These are phyloP conservation scores for Pelvicachromis taeniatus DNA, from an alignment of 2,113 vertebrate genomes.

Conservation along the genomic window DNA sequence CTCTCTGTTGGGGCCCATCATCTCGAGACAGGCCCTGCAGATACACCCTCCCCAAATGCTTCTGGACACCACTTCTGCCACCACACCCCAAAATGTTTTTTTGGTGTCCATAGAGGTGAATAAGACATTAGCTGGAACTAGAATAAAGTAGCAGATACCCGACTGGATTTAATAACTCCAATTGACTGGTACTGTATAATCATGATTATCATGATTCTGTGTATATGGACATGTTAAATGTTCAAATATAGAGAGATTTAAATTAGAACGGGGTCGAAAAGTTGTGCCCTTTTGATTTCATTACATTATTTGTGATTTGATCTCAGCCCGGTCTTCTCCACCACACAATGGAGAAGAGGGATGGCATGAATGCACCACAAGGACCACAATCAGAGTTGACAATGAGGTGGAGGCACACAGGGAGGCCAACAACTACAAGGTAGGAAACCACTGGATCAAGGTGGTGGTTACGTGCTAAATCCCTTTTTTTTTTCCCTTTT, in stretches of 20 bases:
- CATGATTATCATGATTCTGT: not conserved
- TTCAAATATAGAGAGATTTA: not conserved
- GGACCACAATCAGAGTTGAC: slow-evolving; percentile 76
- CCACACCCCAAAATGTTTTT: slow-evolving; percentile 58
- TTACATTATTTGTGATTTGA: rapidly evolving
- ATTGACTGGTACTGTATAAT: not conserved
- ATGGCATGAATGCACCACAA: slow-evolving; percentile 72
- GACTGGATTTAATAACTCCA: not conserved
- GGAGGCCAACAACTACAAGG: slow-evolving; percentile 84
- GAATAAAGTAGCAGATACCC: not conserved
- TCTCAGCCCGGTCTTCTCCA: not conserved
- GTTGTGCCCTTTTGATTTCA: not conserved
- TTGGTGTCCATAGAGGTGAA: slow-evolving; percentile 55
- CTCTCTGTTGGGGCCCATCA: slow-evolving; percentile 17
- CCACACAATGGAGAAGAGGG: slow-evolving; percentile 63
- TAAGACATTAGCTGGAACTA: not conserved
- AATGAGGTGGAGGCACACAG: slow-evolving; percentile 83
- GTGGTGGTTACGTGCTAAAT: not conserved
- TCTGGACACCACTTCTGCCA: slow-evolving; percentile 45
- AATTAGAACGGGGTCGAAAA: not conserved
- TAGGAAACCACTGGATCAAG: not conserved
- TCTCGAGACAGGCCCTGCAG: slow-evolving; percentile 14
- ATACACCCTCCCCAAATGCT: slow-evolving; percentile 20
- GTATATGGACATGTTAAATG: not conserved
- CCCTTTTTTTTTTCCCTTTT: no score